Evolutionary conservation across 1,140 invertebrate genomes (phyloP).

Genomic region (Scaptomyza pallida): DNA sequence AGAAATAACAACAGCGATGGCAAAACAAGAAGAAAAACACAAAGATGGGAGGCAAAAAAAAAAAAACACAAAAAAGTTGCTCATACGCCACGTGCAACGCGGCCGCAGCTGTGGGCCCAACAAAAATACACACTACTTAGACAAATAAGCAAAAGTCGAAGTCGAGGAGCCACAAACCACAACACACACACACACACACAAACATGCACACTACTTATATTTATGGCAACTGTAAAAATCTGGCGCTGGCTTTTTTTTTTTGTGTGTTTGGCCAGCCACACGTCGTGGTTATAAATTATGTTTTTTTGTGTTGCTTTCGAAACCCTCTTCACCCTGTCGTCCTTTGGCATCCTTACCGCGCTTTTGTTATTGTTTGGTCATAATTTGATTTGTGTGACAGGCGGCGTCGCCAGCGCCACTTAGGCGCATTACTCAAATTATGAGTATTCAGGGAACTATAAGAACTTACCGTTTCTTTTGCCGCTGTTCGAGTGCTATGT

Average conservation of each 20-base stretch:
- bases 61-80: constrained; percentile 63
- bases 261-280: constrained; percentile 80
- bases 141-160: constrained; percentile 37
- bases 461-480: constrained; percentile 78
- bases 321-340: neutral
- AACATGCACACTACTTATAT: constrained; percentile 29
- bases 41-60: constrained; percentile 36
- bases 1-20: constrained; percentile 4
- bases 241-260: constrained; percentile 66
- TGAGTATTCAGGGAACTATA: neutral
- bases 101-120: constrained; percentile 64
- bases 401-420: constrained; percentile 74
- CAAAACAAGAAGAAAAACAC: constrained; percentile 6
- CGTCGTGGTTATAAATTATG: constrained; percentile 82
- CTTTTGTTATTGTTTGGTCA: constrained; percentile 67
- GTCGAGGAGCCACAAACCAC: constrained; percentile 5
- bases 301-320: constrained; percentile 52
- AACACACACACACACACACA: constrained; percentile 36
- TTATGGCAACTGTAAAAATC: constrained; percentile 73
- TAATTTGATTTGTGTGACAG: constrained; percentile 79
- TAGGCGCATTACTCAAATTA: constrained; percentile 58
- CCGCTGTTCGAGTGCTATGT: constrained; percentile 69
- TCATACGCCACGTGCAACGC: constrained; percentile 76
- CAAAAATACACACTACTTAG: constrained; percentile 55
- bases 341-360: constrained; percentile 30